Base-by-base conservation (phyloP, 64 coral and sea anemone species). In the Actinia tenebrosa region DNA sequence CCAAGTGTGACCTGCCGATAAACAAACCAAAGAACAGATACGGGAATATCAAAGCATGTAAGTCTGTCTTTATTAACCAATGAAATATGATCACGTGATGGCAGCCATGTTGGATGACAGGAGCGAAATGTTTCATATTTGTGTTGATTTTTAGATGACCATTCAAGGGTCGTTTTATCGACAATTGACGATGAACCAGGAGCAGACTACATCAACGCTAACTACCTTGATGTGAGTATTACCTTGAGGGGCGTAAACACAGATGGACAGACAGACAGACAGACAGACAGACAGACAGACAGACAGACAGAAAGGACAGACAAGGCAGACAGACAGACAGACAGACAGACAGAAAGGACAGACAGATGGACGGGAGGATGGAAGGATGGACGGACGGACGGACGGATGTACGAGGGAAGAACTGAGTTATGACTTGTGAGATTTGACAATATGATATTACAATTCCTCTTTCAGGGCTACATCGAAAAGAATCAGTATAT, bases 11-110 rank as follows among this genome's bases (percentile, higher is more conserved):
- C 44, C 43, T 30, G 20, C 85, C 68, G 27, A 68, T 44, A 13
- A 87, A 87, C 55, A 87, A 87, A 78, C 43, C 46, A n/a, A 87
- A 53, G 26, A 87, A 87, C 66, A 77, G 86, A 87, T 87, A 87
- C 37, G 68, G 69, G 16, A 87, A 87, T 68, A 87, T 87, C 47
- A 78, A 77, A 78, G 86, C 86, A n/a, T 87, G 86, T 87, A 54
- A 87, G 86, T 77, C 10, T 43, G 2, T 37, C 0, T 37, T 37
- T 37, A 37, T 75, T 5, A 75, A 69, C 60, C 60, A 61, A 61
- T 61, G 22, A 27, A 69, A 69, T 69, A 37, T 37, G 30, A 37
- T 37, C 30, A 37, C 30, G 19, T 23, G 64, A 16, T 5, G 26
- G 11, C 47, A 55, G 60, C 60, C 60, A 61, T 61, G 60, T 61